These are phyloP conservation scores for Apus apus DNA, from an alignment of 2,113 vertebrate species.

Conservation along the genomic window DNA sequence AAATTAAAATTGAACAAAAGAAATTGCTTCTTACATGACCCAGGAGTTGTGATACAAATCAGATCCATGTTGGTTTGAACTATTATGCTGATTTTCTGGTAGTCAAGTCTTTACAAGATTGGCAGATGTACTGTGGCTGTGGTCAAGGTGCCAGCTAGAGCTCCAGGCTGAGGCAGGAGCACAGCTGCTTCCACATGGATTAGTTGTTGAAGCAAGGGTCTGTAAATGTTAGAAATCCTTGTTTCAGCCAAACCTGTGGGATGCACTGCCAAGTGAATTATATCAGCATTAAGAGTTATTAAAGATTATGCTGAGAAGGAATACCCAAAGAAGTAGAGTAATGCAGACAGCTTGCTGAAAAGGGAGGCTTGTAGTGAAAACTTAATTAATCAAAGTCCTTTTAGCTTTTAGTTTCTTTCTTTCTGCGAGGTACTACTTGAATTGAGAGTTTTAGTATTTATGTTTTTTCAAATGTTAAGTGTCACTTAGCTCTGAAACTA, in stretches of 20 bases:
- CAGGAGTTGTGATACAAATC: fast-evolving
- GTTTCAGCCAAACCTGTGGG: neutral
- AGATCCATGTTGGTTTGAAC: neutral
- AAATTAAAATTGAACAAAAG: neutral
- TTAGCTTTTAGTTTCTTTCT: neutral
- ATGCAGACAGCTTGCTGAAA: neutral
- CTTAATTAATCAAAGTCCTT: neutral
- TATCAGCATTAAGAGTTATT: neutral
- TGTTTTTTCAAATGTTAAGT: neutral
- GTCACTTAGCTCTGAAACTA: neutral
- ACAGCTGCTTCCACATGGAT: neutral
- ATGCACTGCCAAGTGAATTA: neutral
- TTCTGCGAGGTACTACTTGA: neutral
- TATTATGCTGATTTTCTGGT: fast-evolving
- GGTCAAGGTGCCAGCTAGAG: neutral
- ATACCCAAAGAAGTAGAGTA: neutral
- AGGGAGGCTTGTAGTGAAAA: neutral
- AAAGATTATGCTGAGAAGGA: neutral
- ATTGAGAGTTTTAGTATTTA: neutral
- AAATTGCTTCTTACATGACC: fast-evolving
- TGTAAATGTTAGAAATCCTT: neutral
- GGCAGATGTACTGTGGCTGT: fast-evolving
- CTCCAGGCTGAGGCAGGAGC: neutral
- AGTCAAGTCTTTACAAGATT: neutral
- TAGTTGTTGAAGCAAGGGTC: neutral